These are phyloP conservation scores for Buphagus erythrorhynchus DNA, from an alignment of 2,797 vertebrate species.

Conservation along the genomic window DNA sequence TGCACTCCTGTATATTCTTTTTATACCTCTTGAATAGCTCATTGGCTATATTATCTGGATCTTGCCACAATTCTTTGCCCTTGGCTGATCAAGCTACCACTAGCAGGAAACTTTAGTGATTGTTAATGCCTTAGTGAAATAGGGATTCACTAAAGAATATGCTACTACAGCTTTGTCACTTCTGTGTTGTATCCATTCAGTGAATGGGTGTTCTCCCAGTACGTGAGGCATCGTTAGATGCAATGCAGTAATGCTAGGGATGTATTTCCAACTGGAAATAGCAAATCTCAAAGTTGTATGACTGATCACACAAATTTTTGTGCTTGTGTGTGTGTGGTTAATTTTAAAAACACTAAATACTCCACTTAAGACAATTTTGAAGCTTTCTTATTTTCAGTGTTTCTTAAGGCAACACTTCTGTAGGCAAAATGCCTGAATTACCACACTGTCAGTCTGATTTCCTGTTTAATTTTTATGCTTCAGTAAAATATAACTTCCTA, in stretches of 20 bases:
- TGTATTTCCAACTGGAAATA: slow-evolving; percentile 24
- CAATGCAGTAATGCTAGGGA: background rate
- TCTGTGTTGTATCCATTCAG: background rate
- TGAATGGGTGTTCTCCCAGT: slow-evolving; percentile 27
- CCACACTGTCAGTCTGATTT: background rate
- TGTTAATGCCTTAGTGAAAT: background rate
- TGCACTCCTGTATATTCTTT: background rate
- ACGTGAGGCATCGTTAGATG: background rate
- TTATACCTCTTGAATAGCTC: background rate
- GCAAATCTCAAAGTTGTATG: background rate
- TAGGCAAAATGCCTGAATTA: background rate
- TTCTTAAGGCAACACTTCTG: background rate
- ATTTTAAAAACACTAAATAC: background rate
- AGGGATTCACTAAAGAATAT: background rate
- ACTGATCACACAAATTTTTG: background rate
- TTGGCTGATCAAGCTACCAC: background rate
- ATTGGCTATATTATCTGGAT: background rate
- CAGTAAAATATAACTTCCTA: background rate
- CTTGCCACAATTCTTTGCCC: background rate
- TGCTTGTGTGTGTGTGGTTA: background rate
- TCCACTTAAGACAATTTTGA: background rate
- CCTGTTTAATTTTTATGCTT: background rate
- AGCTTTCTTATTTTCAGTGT: background rate
- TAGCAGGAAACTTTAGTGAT: background rate
- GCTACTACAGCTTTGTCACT: background rate